Conservation (phyloP, 2,797 vertebrate genomes). For the Myripristis jacobus region DNA sequence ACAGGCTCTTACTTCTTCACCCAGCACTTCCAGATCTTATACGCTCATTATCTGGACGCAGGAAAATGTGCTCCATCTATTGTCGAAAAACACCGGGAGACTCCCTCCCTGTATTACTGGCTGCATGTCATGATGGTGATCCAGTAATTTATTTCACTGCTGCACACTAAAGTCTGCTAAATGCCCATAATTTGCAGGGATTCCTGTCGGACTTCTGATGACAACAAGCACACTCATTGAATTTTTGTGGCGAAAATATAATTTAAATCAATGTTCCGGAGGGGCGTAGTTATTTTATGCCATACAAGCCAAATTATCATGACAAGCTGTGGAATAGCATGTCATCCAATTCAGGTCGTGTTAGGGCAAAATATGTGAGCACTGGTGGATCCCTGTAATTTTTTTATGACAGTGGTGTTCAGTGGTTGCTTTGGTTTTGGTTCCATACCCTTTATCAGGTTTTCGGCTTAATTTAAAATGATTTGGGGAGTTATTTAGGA, state of each 20-base stretch:
- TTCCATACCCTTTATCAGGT: slow-evolving; percentile 11
- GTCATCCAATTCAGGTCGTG: slow-evolving; percentile 27
- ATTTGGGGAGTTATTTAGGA: slow-evolving; percentile 4
- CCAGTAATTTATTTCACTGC: not conserved
- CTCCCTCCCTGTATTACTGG: not conserved
- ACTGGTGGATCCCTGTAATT: slow-evolving; percentile 16
- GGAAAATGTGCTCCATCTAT: slow-evolving; percentile 4
- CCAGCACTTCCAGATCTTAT: not conserved
- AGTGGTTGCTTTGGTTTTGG: slow-evolving; percentile 40
- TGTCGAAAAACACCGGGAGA: slow-evolving; percentile 10
- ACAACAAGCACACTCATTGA: not conserved
- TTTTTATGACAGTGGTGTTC: slow-evolving; percentile 31
- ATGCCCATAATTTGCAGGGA: not conserved
- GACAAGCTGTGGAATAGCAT: slow-evolving; percentile 5
- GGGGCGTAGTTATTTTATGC: slow-evolving; percentile 10
- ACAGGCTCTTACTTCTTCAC: slow-evolving; percentile 22
- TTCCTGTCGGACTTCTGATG: not conserved
- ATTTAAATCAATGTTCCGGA: slow-evolving; percentile 18
- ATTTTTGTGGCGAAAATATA: not conserved
- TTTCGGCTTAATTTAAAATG: slow-evolving; percentile 34
- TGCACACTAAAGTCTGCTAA: slow-evolving; percentile 1
- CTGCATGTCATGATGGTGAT: not conserved
- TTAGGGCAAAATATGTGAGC: slow-evolving; percentile 31
- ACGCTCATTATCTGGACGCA: slow-evolving; percentile 8
- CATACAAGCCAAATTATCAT: slow-evolving; percentile 18